Conservation (phyloP, 2,113 vertebrate species). For the Orthonyx spaldingii region DNA sequence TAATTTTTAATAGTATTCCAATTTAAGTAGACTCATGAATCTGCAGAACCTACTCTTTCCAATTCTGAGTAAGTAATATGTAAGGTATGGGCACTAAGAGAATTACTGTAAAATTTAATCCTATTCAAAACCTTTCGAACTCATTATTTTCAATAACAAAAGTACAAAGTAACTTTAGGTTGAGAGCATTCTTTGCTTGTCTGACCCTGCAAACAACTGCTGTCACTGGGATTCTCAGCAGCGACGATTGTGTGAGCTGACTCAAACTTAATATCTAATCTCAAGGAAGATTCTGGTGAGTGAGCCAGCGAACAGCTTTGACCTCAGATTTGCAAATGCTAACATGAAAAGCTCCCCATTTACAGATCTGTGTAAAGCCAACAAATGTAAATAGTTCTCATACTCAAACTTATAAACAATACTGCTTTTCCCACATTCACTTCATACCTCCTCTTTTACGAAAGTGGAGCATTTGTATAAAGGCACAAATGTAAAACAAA, state of each 20-base stretch:
- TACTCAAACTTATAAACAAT: not conserved
- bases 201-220: not conserved
- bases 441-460: not conserved
- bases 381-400: not conserved
- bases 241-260: fast-evolving
- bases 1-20: constrained; percentile 44
- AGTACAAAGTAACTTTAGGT: not conserved
- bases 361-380: not conserved
- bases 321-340: not conserved
- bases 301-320: not conserved
- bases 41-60: not conserved
- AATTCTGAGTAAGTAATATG: not conserved
- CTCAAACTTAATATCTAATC: not conserved
- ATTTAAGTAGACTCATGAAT: constrained; percentile 19
- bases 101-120: not conserved
- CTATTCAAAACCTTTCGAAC: not conserved
- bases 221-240: not conserved
- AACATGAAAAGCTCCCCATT: not conserved
- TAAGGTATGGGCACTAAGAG: not conserved
- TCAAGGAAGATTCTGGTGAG: not conserved
- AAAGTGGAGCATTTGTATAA: not conserved
- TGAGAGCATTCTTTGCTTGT: not conserved
- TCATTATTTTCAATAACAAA: not conserved
- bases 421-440: not conserved
- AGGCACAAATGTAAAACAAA: not conserved